phyloP scores from a whole-genome alignment of 2,797 vertebrate species.

The Pangasius krempfi region DNA sequence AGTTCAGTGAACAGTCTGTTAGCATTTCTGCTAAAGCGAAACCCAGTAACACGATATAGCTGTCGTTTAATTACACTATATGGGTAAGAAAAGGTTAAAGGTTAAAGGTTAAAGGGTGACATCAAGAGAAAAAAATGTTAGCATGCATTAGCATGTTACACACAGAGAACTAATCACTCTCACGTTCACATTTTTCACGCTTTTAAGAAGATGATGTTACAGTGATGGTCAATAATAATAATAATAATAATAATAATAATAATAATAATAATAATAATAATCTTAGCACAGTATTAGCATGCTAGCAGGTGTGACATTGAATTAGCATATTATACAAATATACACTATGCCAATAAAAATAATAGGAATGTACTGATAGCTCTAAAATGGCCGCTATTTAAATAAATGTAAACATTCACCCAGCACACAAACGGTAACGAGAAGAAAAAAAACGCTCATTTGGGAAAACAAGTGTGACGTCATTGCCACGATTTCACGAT shows the following conservation, averaged over 20 bases:
- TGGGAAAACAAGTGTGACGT: neutral
- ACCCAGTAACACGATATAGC: conserved; percentile 47
- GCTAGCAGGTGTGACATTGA: neutral
- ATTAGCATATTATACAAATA: neutral
- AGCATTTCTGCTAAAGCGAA: conserved; percentile 27
- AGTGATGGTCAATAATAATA: neutral
- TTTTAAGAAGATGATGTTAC: no score
- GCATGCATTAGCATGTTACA: neutral
- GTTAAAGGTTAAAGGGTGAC: neutral
- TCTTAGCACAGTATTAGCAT: neutral
- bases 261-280: neutral
- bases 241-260: neutral
- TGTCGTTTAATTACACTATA: neutral
- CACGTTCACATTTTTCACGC: neutral
- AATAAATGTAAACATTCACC: neutral
- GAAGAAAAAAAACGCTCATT: no score
- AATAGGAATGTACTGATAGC: neutral
- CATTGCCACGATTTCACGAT: neutral
- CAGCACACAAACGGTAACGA: neutral
- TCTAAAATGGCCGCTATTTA: neutral
- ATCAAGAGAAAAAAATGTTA: neutral
- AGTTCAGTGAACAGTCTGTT: conserved; percentile 50
- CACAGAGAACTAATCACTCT: neutral
- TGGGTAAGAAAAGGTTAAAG: no score
- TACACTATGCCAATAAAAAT: neutral